Evolutionary conservation across 2,888 invertebrate genomes (phyloP), one percentile per base, ranked within the genome.

Genomic region (Gnatocerus cornutus): DNA sequence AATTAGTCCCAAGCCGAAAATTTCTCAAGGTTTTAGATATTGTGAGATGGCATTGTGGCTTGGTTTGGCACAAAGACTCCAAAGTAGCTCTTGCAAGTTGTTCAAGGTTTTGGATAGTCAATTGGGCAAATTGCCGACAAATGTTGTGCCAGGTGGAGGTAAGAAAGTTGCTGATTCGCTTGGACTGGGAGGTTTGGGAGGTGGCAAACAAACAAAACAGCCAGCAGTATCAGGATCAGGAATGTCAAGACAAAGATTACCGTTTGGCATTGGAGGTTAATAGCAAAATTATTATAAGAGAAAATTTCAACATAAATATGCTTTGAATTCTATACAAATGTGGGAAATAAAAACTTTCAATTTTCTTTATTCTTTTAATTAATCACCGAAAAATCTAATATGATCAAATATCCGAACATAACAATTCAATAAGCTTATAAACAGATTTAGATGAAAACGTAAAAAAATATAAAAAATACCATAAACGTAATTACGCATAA

Each of bases 1-100:
- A 76, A 85, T 91, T 10, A 83, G 84, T 30, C 82, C 87, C 0
- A 82, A 86, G 55, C 84, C 89, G 9, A 83, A 84, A 69, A 61
- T 86, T 0, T 81, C 82, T 1, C 85, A 85, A 27, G 85, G 87
- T 77, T 88, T 88, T 85, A 75, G 89, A 76, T 90, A 88, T 77
- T 92, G 92, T 77, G 88, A 91, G 83, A 90, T 92, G 87, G 91
- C 89, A 4, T 80, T 92, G 5, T 92, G 91, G 92, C 88, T 89
- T 1, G 90, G 90, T 69, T 85, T 90, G 64, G 86, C 84, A 0
- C 88, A 90, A 63, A 83, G 90, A 71, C 79, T 91, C 13, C 86
- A 88, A 64, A 88, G 88, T 21, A 79, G 86, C 0, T 77, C 88
- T 1, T 92, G 92, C 76, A 81, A 81, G 33, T 81, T 85, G 46